Evolutionary conservation across 1,140 invertebrate species (phyloP).

Genomic region (Calephelis virginiensis): DNA sequence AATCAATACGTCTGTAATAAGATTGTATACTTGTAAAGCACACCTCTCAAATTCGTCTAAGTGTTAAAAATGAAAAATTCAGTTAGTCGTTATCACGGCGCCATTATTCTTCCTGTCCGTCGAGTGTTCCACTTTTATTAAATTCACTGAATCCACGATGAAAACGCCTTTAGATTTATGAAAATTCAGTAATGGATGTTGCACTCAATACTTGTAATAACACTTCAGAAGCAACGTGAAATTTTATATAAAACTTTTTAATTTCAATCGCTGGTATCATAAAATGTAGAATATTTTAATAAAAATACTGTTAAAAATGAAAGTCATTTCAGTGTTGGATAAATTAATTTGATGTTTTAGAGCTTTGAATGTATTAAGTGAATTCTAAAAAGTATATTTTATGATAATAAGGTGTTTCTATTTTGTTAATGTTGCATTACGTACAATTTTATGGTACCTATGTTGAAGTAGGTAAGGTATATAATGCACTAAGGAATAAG

Average conservation of each 20-base stretch:
- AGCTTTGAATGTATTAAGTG: too few relatives aligned
- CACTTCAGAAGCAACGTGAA: slow-evolving; percentile 7
- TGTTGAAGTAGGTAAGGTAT: too few relatives aligned
- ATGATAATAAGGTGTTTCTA: too few relatives aligned
- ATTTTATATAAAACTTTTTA: background rate
- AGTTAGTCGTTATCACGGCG: slow-evolving; percentile 11
- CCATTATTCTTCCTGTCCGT: slow-evolving; percentile 16
- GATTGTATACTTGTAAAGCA: background rate
- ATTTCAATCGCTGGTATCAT: background rate
- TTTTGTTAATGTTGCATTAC: too few relatives aligned
- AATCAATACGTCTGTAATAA: background rate
- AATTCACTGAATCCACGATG: slow-evolving; percentile 14
- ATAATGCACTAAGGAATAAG: too few relatives aligned
- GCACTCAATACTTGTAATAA: slow-evolving; percentile 12
- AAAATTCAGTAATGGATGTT: slow-evolving; percentile 17
- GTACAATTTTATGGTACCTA: too few relatives aligned
- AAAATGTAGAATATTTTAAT: too few relatives aligned
- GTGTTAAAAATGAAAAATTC: slow-evolving; percentile 22
- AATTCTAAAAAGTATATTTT: too few relatives aligned
- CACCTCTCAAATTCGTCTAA: slow-evolving; percentile 20
- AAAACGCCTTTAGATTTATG: slow-evolving; percentile 16
- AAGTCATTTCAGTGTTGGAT: too few relatives aligned
- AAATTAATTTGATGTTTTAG: too few relatives aligned
- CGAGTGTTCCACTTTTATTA: slow-evolving; percentile 15
- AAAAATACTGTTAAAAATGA: too few relatives aligned